Evolutionary conservation across 2,888 invertebrate genomes (phyloP).

Genomic region (Chironomus tentans): DNA sequence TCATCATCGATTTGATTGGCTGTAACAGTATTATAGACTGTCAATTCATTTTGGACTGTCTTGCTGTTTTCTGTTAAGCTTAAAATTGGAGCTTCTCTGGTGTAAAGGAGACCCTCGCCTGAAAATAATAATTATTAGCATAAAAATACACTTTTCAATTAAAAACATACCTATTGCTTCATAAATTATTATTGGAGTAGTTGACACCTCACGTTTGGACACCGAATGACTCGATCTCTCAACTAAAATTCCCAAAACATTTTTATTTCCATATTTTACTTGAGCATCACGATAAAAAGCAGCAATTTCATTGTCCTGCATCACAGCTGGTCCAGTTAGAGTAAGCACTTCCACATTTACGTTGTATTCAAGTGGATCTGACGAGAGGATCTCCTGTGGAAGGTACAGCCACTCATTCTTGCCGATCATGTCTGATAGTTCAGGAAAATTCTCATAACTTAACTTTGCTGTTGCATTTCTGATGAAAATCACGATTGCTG

Average conservation of each 20-base stretch:
- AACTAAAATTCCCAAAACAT: conserved; percentile 51
- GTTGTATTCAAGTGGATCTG: conserved; percentile 51
- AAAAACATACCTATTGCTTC: too few relatives aligned
- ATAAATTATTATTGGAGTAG: conserved; percentile 43
- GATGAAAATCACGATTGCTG: conserved; percentile 51
- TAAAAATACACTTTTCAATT: too few relatives aligned
- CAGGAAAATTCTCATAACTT: conserved; percentile 48
- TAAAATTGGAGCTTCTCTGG: conserved; percentile 47
- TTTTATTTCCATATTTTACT: conserved; percentile 49
- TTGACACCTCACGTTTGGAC: conserved; percentile 34
- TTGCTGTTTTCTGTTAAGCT: conserved; percentile 36
- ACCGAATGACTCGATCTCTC: conserved; percentile 35
- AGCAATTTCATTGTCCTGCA: conserved; percentile 51
- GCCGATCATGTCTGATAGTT: conserved; percentile 48
- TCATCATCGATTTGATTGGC: conserved; percentile 29
- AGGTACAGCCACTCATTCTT: conserved; percentile 46
- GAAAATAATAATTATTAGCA: too few relatives aligned
- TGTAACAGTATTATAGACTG: conserved; percentile 37
- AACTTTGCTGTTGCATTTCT: conserved; percentile 49
- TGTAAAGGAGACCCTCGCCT: conserved; percentile 47
- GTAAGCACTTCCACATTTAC: conserved; percentile 53
- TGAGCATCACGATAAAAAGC: conserved; percentile 49
- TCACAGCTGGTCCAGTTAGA: conserved; percentile 48
- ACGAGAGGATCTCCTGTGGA: conserved; percentile 49
- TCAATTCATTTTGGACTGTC: conserved; percentile 38